A percentile compares a stretch with the other conserved stretches of the same genome.
These are phyloP conservation scores for Motacilla alba DNA, from an alignment of 2,113 vertebrate species.

Conservation along the genomic window DNA sequence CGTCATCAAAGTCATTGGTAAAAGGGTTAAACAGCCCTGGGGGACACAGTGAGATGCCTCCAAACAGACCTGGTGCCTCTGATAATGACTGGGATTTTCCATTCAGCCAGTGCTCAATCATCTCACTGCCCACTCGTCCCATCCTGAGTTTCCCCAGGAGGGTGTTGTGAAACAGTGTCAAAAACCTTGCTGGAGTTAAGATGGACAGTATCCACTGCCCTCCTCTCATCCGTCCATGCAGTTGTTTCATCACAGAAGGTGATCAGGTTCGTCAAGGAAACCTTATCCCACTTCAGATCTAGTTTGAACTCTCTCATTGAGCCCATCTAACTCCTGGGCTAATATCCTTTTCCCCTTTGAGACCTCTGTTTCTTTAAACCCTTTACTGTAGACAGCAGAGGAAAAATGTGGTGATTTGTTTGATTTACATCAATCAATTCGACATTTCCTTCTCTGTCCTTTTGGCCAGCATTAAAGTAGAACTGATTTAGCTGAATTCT, in stretches of 20 bases:
- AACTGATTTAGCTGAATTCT: neutral
- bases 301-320: neutral
- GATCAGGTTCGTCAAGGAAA: neutral
- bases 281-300: neutral
- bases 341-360: neutral
- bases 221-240: neutral
- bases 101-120: neutral
- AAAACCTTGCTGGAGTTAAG: neutral
- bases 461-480: neutral
- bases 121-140: neutral
- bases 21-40: neutral
- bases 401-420: neutral
- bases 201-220: neutral
- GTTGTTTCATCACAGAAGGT: neutral
- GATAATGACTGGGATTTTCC: neutral
- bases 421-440: neutral
- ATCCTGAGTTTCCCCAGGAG: neutral
- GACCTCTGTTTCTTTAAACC: neutral
- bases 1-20: neutral
- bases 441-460: neutral
- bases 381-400: neutral
- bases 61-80: neutral
- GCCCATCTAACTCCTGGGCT: neutral
- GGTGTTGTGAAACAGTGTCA: accelerated
- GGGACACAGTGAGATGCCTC: neutral